These are phyloP conservation scores for Tetrapedia diversipes DNA, from an alignment of 2,888 invertebrate species.

Conservation along the genomic window DNA sequence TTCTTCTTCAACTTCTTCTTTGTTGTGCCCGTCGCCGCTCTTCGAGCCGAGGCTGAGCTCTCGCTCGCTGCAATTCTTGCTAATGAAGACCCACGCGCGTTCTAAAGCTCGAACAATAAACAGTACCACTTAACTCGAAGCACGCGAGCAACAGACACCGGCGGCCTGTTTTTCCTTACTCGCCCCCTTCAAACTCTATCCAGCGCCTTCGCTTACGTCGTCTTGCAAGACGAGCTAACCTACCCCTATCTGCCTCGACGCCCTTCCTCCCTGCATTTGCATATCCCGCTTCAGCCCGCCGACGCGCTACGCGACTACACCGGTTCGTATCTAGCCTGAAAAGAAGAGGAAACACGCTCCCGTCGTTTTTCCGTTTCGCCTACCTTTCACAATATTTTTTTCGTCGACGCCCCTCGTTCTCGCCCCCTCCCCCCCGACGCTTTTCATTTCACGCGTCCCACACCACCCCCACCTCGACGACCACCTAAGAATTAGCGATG, in stretches of 20 bases:
- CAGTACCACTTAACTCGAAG: constrained; percentile 66
- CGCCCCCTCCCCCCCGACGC: background rate
- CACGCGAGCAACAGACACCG: constrained; percentile 49
- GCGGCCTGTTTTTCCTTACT: constrained; percentile 5
- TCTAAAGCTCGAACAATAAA: constrained; percentile 68
- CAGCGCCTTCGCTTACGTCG: constrained; percentile 3
- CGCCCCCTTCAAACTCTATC: background rate
- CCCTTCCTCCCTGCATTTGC: too few species aligned
- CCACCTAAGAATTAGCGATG: constrained; percentile 36
- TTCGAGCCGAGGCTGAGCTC: constrained; percentile 20
- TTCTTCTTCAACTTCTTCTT: constrained; percentile 56
- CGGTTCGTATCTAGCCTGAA: constrained; percentile 41
- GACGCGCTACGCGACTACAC: too few species aligned
- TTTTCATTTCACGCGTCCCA: constrained; percentile 13
- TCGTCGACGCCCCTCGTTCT: background rate
- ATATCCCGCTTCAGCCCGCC: too few species aligned
- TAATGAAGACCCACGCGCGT: constrained; percentile 71
- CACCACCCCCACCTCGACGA: background rate
- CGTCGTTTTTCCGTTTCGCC: constrained; percentile 29
- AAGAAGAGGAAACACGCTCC: background rate
- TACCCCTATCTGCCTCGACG: too few species aligned
- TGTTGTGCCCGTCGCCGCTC: constrained; percentile 37
- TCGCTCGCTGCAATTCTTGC: constrained; percentile 63
- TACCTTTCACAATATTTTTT: constrained; percentile 30
- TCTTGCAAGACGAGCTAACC: constrained; percentile 9